These are phyloP conservation scores for Holcopasites calliopsidis DNA, from an alignment of 1,140 invertebrate species.

Conservation along the genomic window DNA sequence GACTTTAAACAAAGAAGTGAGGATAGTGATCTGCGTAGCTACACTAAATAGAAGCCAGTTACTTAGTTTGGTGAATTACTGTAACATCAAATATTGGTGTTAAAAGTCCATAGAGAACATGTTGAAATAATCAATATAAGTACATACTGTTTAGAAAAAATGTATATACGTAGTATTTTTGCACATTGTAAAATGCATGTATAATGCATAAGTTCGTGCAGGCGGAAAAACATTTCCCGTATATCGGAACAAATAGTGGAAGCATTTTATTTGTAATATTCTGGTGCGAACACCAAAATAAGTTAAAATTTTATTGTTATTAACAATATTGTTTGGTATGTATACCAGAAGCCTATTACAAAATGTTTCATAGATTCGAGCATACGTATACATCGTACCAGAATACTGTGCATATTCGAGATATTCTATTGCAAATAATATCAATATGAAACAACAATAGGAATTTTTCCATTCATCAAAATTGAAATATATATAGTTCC, in stretches of 20 bases:
- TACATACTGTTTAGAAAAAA: slow-evolving; percentile 11
- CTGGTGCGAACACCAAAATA: slow-evolving; percentile 4
- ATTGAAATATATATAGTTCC: slow-evolving; percentile 45
- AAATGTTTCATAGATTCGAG: slow-evolving; percentile 27
- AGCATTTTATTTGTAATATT: slow-evolving; percentile 29
- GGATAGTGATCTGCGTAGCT: too few relatives aligned
- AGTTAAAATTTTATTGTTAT: not conserved
- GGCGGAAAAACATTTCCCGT: not conserved
- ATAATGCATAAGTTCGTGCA: not conserved
- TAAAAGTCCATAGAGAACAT: too few relatives aligned
- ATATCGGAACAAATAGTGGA: slow-evolving; percentile 18
- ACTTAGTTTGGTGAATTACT: too few relatives aligned
- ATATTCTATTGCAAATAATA: not conserved
- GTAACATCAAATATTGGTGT: too few relatives aligned
- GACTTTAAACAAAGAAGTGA: too few relatives aligned
- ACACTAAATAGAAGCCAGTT: too few relatives aligned
- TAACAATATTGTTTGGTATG: slow-evolving; percentile 29
- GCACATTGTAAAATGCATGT: not conserved
- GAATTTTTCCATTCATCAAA: slow-evolving; percentile 7
- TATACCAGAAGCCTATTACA: slow-evolving; percentile 49
- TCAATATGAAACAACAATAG: not conserved
- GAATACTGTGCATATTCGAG: not conserved
- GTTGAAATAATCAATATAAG: not conserved
- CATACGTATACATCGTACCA: slow-evolving; percentile 7
- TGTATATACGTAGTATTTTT: not conserved